Percentiles rank a stretch among this genome's conserved stretches.
Conservation (phyloP, 2,113 vertebrate genomes). For the Cavia aperea region DNA sequence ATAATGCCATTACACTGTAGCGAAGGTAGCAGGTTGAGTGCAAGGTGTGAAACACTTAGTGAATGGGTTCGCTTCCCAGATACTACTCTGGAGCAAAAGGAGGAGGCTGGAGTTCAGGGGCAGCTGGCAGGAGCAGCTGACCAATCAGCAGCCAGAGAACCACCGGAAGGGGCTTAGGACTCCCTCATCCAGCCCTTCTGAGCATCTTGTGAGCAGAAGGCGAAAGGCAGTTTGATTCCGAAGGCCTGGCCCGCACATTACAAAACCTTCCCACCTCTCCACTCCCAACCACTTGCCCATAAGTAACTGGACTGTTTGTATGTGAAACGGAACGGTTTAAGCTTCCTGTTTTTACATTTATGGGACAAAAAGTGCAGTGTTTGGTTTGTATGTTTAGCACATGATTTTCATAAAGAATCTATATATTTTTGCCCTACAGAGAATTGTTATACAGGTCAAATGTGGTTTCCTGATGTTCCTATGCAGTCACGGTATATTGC, state of each 20-base stretch:
- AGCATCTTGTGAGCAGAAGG: conserved; percentile 7
- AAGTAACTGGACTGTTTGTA: conserved; percentile 74
- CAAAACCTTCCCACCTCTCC: conserved; percentile 38
- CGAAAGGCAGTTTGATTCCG: conserved; percentile 33
- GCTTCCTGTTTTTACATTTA: conserved; percentile 78
- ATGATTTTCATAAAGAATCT: conserved; percentile 84
- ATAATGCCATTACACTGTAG: conserved; percentile 91
- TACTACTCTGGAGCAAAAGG: conserved; percentile 59
- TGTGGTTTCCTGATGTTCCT: conserved; percentile 81
- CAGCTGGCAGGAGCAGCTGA: conserved; percentile 66
- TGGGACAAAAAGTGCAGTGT: conserved; percentile 76
- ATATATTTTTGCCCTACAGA: conserved; percentile 86
- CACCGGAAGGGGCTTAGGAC: conserved; percentile 66
- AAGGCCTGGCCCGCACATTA: conserved; percentile 63
- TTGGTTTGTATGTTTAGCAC: conserved; percentile 79
- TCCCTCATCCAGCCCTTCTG: conserved; percentile 54
- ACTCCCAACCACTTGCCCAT: conserved; percentile 31
- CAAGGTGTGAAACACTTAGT: conserved; percentile 71
- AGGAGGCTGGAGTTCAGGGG: conserved; percentile 70
- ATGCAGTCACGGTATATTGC: conserved; percentile 79
- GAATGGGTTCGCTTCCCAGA: conserved; percentile 68
- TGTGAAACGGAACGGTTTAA: conserved; percentile 66
- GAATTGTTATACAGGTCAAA: conserved; percentile 81
- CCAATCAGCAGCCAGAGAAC: conserved; percentile 70
- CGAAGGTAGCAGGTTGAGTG: conserved; percentile 87